Percentiles rank a stretch among this genome's conserved stretches.
Conservation (phyloP, 1,140 invertebrate genomes). For the Teleogryllus occipitalis region DNA sequence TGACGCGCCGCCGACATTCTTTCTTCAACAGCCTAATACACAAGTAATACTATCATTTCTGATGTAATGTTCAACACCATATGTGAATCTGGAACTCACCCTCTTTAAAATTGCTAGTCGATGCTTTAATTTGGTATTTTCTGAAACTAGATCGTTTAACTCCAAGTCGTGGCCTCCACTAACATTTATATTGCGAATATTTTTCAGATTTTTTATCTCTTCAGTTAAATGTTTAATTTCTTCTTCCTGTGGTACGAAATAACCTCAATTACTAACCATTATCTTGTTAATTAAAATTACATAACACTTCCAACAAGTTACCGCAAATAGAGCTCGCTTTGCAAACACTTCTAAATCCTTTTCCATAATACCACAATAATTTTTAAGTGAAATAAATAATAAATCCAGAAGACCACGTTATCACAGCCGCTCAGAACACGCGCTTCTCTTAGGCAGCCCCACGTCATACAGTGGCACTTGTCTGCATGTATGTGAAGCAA, state of each 20-base stretch:
- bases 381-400: no score
- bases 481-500: no score
- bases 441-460: no score
- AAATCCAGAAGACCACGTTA: no score
- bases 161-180: slow-evolving; percentile 29
- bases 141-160: slow-evolving; percentile 48
- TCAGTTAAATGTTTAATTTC: slow-evolving; percentile 43
- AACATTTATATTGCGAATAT: slow-evolving; percentile 26
- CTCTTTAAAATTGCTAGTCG: slow-evolving; percentile 68
- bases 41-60: not conserved
- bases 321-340: not conserved
- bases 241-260: slow-evolving; percentile 36
- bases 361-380: not conserved
- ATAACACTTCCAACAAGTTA: not conserved
- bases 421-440: no score
- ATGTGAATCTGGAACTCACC: slow-evolving; percentile 39
- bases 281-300: not conserved
- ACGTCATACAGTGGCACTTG: no score
- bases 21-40: not conserved
- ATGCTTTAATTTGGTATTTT: slow-evolving; percentile 80
- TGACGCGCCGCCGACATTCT: not conserved
- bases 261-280: not conserved
- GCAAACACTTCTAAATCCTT: not conserved
- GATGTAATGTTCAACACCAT: not conserved
- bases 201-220: slow-evolving; percentile 40